Base-by-base conservation (phyloP, 2,797 vertebrate species). In the Crotalus adamanteus region DNA sequence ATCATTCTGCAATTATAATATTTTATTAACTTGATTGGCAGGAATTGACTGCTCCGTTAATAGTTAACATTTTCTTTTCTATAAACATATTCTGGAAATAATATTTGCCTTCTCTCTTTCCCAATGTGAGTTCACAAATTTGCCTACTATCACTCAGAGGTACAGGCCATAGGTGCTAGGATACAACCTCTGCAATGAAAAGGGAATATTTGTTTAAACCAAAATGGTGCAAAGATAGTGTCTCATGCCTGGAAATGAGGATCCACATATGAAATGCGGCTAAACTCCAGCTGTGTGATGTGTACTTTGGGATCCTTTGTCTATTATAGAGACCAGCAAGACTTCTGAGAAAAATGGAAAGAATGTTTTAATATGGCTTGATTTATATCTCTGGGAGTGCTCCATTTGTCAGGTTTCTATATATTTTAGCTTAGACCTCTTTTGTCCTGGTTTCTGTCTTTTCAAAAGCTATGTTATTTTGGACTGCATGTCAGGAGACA, bases 391-490 rank as follows among this genome's bases (percentile, higher is more conserved):
- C 56, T 93, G 56, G 69, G 42, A 65, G 87, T n/a, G 86, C 57
- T 61, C 61, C 26, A 69, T 69, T 63, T 42, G 59, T 69, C 85
- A 61, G 59, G 51, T 57, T 85, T 85, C 56, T 94, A 92, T 83
- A 90, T 91, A 69, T 90, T 90, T 91, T 69, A 93, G 42, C 88
- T 60, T 47, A 22, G 28, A 56, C 83, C 55, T 63, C 56, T 89
- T 53, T 92, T 63, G 57, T 90, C 85, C 51, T 90, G 26, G 57
- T 53, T 86, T 83, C 53, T 90, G n/a, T n/a, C 31, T 37, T 91
- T 90, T 90, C 65, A 94, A 73, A 87, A 92, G 37, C 51, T 42
- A 59, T 94, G 56, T 92, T 93, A 73, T 91, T 63, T 93, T 65
- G 88, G 31, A 85, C 42, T 93, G 57, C 69, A 88, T 93, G 91